A percentile compares a stretch with the other conserved stretches of the same genome.
Conservation (phyloP, 2,888 invertebrate species). For the Conistra vaccinii region DNA sequence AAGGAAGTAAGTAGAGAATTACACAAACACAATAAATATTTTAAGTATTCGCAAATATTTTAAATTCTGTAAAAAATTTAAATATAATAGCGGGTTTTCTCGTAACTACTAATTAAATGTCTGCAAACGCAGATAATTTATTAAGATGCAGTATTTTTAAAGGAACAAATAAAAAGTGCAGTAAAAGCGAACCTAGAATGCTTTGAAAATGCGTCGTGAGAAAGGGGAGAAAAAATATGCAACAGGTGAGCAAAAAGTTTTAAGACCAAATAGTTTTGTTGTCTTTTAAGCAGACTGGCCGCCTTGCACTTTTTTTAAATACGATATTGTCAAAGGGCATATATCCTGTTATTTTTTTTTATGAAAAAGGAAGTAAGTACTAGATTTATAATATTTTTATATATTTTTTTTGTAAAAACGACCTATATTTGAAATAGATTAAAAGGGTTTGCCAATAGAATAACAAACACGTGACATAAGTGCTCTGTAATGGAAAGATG, state of each 20-base stretch:
- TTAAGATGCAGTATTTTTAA: not conserved
- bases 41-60: not conserved
- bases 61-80: not conserved
- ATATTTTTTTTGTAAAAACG: not conserved
- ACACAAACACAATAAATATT: conserved; percentile 4
- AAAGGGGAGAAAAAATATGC: conserved; percentile 1
- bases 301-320: not conserved
- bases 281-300: not conserved
- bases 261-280: not conserved
- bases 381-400: not conserved
- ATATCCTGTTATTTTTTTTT: no score
- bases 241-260: conserved; percentile 16
- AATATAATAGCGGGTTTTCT: not conserved
- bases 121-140: not conserved
- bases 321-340: not conserved
- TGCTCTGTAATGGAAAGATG: conserved; percentile 51
- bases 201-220: not conserved
- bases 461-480: conserved; percentile 42
- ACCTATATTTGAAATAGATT: not conserved
- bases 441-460: conserved; percentile 34
- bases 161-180: not conserved
- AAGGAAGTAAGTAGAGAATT: not conserved
- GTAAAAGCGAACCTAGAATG: not conserved
- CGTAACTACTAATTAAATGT: not conserved
- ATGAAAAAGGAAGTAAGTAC: no score